Conservation (phyloP, 2,888 invertebrate genomes). For the Drosophila buzzatii region DNA sequence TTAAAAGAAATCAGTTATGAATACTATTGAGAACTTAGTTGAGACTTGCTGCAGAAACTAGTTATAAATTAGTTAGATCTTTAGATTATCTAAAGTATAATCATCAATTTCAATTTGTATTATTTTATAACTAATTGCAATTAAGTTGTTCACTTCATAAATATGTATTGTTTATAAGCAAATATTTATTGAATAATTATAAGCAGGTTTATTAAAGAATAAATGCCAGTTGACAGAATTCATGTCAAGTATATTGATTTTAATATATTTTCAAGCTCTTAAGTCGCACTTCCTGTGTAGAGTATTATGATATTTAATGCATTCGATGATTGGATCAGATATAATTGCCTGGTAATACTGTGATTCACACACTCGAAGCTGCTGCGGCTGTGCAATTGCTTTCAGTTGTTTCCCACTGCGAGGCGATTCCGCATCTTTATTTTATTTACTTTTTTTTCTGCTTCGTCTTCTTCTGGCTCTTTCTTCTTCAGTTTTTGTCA, state of each 20-base stretch:
- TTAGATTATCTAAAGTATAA: too few relatives aligned
- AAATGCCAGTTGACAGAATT: neutral
- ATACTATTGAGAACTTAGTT: too few relatives aligned
- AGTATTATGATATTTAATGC: neutral
- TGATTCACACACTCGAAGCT: constrained; percentile 19
- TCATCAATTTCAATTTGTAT: too few relatives aligned
- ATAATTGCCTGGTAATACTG: neutral
- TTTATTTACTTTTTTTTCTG: neutral
- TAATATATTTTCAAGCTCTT: neutral
- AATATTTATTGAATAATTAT: too few relatives aligned
- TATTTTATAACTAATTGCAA: too few relatives aligned
- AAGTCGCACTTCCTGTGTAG: neutral
- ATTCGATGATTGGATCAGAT: neutral
- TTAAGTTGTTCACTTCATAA: too few relatives aligned
- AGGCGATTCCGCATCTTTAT: constrained; percentile 21
- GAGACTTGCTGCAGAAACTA: too few relatives aligned
- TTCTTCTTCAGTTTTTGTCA: constrained; percentile 18
- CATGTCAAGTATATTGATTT: neutral
- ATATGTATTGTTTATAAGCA: too few relatives aligned
- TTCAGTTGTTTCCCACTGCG: neutral
- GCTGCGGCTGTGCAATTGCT: constrained; percentile 7
- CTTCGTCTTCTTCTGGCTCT: neutral
- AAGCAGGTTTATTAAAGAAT: neutral
- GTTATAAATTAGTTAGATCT: too few relatives aligned
- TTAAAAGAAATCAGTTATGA: too few relatives aligned